Evolutionary conservation across 2,113 vertebrate genomes (phyloP), one percentile per base, ranked within the genome.

Genomic region (Alligator mississippiensis): DNA sequence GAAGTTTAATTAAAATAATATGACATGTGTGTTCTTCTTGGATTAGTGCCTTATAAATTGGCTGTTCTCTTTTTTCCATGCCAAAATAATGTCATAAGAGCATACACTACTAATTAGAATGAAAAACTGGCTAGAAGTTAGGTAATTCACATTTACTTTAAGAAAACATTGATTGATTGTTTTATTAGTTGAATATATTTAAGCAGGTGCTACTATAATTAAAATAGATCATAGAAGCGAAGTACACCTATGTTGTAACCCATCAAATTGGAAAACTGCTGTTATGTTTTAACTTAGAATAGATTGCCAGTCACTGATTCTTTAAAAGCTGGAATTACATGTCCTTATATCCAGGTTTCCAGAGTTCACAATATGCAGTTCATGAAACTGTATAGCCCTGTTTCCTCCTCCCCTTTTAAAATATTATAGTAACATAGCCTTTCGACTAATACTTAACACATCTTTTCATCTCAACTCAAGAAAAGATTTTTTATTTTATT

Each of bases 1-100:
- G 96, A 98, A 93, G 96, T 96, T 94, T 97, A 97, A 98, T 98
- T 98, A 97, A 97, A 97, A 96, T 90, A 94, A 82, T 93, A 66
- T 91, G 93, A 95, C 87, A 89, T 55, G 87, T 63, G 87, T 95
- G 85, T 59, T 96, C 38, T 76, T 93, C 78, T 93, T 96, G 94
- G 96, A 94, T 86, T 84, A 61, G 62, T 95, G 85, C 96, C 92
- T 91, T 95, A 64, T 92, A 83, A 95, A 93, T 92, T 89, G 92
- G 66, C 81, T 96, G 78, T 77, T 96, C 86, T 88, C 54, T 82
- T 92, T 93, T 88, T 62, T 87, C 30, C 72, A 59, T 85, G 95
- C 82, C 95, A 97, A 95, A 96, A 95, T 85, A 96, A 88, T 85
- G 85, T 94, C 95, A 92, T 74, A 97, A 95, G 82, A 97, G 76